A percentile compares a stretch with the other conserved stretches of the same genome.
Evolutionary conservation across 2,113 vertebrate genomes (phyloP).

Genomic region (Otolemur garnettii): DNA sequence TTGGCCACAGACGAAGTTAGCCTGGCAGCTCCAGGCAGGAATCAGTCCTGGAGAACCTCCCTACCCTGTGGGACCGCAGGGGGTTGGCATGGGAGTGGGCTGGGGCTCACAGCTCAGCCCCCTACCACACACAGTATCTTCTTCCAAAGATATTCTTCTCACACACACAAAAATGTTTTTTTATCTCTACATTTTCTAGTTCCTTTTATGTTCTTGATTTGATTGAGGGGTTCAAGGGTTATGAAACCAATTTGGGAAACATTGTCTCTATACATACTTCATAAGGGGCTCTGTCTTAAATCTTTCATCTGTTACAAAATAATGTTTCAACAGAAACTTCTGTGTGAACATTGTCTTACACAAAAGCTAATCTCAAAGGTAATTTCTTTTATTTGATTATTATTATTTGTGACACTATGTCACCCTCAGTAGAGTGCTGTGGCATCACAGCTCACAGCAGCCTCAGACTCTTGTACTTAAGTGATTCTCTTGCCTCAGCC

Average conservation of each 20-base stretch:
- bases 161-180: neutral
- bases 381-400: neutral
- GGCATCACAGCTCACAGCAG: no score
- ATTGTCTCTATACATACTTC: neutral
- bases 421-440: no score
- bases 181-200: neutral
- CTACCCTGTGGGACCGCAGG: neutral
- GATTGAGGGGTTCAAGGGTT: neutral
- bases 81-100: neutral
- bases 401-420: no score
- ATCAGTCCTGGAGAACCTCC: neutral
- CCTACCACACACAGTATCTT: neutral
- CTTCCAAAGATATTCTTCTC: neutral
- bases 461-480: no score
- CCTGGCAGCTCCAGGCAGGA: neutral
- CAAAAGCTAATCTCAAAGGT: neutral
- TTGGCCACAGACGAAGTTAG: neutral
- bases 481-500: no score
- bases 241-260: neutral
- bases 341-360: neutral
- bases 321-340: neutral
- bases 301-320: neutral
- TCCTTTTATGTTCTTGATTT: neutral
- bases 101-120: neutral
- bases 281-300: neutral